These are phyloP conservation scores for Melanotaenia trifasciata DNA, from an alignment of 2,797 vertebrate species.

Conservation along the genomic window DNA sequence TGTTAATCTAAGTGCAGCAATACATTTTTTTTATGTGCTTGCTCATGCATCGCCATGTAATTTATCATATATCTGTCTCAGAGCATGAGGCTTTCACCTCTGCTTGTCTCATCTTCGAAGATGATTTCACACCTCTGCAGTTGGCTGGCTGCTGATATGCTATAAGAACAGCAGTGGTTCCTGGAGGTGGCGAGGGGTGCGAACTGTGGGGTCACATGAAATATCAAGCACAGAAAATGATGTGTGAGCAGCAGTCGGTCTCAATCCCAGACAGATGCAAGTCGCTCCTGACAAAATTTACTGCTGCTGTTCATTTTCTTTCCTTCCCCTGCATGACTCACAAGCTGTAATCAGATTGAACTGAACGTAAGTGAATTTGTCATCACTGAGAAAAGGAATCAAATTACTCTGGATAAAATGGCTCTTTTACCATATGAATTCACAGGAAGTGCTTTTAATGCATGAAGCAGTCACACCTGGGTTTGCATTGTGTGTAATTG, in stretches of 20 bases:
- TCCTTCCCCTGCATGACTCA: conserved; percentile 53
- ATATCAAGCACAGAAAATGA: too few species aligned
- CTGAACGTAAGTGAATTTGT: conserved; percentile 63
- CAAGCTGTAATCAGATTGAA: conserved; percentile 59
- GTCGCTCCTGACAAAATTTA: conserved; percentile 40
- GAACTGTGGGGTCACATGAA: background rate
- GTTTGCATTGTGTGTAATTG: conserved; percentile 19
- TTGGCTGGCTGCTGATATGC: conserved; percentile 47
- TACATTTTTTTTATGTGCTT: conserved; percentile 2
- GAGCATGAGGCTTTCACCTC: conserved; percentile 42
- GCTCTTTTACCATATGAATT: conserved; percentile 56
- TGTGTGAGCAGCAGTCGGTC: background rate
- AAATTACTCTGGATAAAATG: conserved; percentile 48
- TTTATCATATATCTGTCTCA: conserved; percentile 39
- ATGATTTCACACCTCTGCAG: conserved; percentile 49
- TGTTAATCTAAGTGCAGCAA: background rate
- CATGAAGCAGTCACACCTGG: conserved; percentile 41
- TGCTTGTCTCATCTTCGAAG: conserved; percentile 39
- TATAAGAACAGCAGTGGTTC: conserved; percentile 22
- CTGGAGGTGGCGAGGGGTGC: conserved; percentile 12
- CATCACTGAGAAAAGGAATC: conserved; percentile 58
- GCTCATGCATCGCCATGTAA: conserved; percentile 37
- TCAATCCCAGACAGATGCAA: conserved; percentile 43
- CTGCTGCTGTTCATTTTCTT: conserved; percentile 38
- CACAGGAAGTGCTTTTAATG: conserved; percentile 41